Conservation (phyloP, 2,113 vertebrate genomes). For the Pomatorhinus ruficollis region DNA sequence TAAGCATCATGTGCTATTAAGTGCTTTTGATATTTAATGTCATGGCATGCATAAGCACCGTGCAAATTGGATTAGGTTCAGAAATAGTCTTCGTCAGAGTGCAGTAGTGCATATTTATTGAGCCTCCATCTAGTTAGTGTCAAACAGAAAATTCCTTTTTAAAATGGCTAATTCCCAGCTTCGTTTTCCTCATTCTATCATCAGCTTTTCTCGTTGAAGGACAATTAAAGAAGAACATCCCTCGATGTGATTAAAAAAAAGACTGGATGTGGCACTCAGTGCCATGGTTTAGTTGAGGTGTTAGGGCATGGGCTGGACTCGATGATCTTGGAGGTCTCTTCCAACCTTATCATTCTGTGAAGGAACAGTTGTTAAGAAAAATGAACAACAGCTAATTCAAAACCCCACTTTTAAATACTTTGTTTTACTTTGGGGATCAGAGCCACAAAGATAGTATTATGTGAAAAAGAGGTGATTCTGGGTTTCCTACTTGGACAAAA, state of each 20-base stretch:
- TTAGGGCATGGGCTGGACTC: background rate
- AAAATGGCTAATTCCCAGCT: background rate
- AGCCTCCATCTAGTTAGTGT: background rate
- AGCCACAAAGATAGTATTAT: background rate
- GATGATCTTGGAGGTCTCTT: background rate
- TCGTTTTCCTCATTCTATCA: background rate
- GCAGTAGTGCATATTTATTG: background rate
- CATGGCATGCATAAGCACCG: background rate
- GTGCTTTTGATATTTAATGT: background rate
- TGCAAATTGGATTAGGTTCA: slow-evolving; percentile 7
- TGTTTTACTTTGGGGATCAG: background rate
- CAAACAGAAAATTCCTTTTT: background rate
- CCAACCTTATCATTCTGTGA: background rate
- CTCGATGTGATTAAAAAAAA: background rate
- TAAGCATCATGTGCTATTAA: background rate
- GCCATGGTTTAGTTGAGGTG: background rate
- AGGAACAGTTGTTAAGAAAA: background rate
- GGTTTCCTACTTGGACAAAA: background rate
- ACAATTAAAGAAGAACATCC: background rate
- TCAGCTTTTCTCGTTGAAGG: background rate
- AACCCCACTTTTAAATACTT: background rate
- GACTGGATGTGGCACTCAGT: background rate
- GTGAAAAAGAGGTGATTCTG: background rate
- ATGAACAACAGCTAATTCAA: background rate
- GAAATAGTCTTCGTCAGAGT: background rate